Evolutionary conservation across 2,888 invertebrate species (phyloP), one percentile per base, ranked within the genome.

Genomic region (Drosophila nr. fundita): DNA sequence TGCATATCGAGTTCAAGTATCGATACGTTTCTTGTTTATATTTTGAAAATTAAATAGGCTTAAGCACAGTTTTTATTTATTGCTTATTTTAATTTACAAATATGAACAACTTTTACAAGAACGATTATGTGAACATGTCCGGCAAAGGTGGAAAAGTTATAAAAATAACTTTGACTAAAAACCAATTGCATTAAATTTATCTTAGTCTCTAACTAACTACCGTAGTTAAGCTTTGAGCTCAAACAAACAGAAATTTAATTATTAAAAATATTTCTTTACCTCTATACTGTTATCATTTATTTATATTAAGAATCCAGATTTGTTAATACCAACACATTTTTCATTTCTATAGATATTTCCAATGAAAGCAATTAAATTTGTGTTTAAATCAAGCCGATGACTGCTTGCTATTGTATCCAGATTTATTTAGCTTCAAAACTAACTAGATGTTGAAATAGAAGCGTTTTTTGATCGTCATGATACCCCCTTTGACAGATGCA

Each of bases 141-240:
- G 7, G 27, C 27, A 24, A 6, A 11, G 24, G 11, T n/a, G 6
- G 4, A 54, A 58, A 60, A 30, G 53, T 50, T 29, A 48, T 59
- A 60, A 55, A 63, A 79, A 42, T 49, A 54, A 13, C 40, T 61
- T 29, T 49, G 71, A 65, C 73, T 69, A 70, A 77, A 87, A 82
- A 76, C 69, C 74, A 84, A 84, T 76, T 78, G 70, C 73, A 84
- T 84, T 10, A 84, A 77, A 73, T 67, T 71, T 75, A 53, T 48
- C 60, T 65, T 60, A 58, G 29, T 36, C 13, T 32, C 27, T 24
- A 49, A 59, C 59, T 68, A 27, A 55, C 54, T 55, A 36, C n/a
- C 48, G n/a, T 45, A 42, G 42, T 49, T 40, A 10, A 55, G 52
- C 60, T 57, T 57, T 70, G 55, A 58, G 21, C 32, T 32, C 29